A percentile compares a stretch with the other conserved stretches of the same genome.
Evolutionary conservation across 2,888 invertebrate genomes (phyloP).

Genomic region (Acronicta leporina): DNA sequence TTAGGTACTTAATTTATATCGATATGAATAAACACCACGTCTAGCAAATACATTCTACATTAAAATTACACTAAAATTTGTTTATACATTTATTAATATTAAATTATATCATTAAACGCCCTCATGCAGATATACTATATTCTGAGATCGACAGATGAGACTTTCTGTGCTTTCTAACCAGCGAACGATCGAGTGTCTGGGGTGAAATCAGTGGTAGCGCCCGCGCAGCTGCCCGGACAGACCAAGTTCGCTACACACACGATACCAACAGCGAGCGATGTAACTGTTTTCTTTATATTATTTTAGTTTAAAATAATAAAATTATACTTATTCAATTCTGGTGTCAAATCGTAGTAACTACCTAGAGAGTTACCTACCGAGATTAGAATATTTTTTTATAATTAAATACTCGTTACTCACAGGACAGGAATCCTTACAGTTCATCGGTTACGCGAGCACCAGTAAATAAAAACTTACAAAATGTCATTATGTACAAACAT

Average conservation of each 20-base stretch:
- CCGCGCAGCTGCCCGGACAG: slow-evolving; percentile 31
- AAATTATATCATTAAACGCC: slow-evolving; percentile 60
- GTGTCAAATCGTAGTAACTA: too few relatives aligned
- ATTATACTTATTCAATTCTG: too few relatives aligned
- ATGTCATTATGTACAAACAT: slow-evolving; percentile 55
- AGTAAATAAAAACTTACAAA: slow-evolving; percentile 33
- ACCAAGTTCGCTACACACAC: slow-evolving; percentile 17
- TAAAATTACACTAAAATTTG: neutral
- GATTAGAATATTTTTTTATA: neutral
- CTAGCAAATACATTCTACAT: neutral
- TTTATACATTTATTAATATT: slow-evolving; percentile 30
- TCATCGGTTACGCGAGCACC: slow-evolving; percentile 18
- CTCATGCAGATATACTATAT: slow-evolving; percentile 62
- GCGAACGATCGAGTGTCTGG: slow-evolving; percentile 77
- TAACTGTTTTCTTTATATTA: slow-evolving; percentile 1
- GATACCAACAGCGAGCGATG: slow-evolving; percentile 1
- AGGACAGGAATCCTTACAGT: neutral
- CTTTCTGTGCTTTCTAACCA: slow-evolving; percentile 81
- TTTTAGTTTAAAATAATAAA: neutral
- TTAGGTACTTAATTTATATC: too few relatives aligned
- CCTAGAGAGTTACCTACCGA: neutral
- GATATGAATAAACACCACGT: too few relatives aligned
- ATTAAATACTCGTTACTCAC: neutral
- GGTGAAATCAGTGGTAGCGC: slow-evolving; percentile 76
- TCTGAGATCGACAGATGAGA: slow-evolving; percentile 79